These are phyloP conservation scores for Hydraecia micacea DNA, from an alignment of 2,888 invertebrate genomes.

Conservation along the genomic window DNA sequence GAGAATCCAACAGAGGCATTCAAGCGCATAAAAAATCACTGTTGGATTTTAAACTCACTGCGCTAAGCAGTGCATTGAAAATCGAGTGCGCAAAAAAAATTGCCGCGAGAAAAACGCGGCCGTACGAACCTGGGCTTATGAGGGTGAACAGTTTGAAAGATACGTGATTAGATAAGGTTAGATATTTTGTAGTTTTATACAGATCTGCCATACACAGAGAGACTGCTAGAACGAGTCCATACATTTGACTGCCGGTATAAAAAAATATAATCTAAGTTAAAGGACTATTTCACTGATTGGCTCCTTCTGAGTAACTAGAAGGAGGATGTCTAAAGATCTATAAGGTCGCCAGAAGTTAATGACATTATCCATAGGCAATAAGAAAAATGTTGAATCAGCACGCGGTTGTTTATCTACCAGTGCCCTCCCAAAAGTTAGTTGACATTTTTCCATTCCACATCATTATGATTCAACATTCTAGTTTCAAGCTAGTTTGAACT, in stretches of 20 bases:
- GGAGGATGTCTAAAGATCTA: neutral
- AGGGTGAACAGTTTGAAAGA: neutral
- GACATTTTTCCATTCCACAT: too few species aligned
- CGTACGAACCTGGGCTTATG: neutral
- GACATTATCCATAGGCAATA: neutral
- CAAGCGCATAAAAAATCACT: neutral
- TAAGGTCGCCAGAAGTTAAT: neutral
- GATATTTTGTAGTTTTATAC: slow-evolving; percentile 18
- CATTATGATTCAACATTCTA: neutral
- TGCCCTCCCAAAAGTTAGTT: neutral
- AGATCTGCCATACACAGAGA: slow-evolving; percentile 28
- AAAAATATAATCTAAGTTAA: slow-evolving; percentile 1
- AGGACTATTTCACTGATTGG: slow-evolving; percentile 2
- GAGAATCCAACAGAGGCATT: neutral
- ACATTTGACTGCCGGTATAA: neutral
- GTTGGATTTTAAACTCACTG: too few species aligned
- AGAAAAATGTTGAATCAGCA: neutral
- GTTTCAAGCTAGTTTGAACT: neutral
- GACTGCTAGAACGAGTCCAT: neutral
- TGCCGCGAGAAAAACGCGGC: neutral
- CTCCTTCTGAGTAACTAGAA: neutral
- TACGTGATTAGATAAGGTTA: slow-evolving; percentile 16
- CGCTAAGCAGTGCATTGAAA: too few species aligned
- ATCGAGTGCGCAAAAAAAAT: too few species aligned
- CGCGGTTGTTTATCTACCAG: neutral